Percentiles rank a stretch among this genome's conserved stretches.
Conservation (phyloP, 2,797 vertebrate genomes). For the Phataginus tricuspis region DNA sequence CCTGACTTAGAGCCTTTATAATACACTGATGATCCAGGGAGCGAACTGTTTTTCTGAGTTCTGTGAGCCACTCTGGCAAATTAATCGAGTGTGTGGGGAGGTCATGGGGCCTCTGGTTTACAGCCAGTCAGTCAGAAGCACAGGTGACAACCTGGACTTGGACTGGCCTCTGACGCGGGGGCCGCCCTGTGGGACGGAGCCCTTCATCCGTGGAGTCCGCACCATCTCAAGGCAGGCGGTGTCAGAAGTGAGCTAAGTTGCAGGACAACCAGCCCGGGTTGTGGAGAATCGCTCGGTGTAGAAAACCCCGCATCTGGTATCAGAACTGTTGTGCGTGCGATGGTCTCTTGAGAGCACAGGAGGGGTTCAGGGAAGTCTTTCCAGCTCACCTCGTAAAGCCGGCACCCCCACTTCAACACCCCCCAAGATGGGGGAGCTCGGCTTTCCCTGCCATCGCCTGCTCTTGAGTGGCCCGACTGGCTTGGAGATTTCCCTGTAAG, state of each 20-base stretch:
- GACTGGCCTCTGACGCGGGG: not conserved
- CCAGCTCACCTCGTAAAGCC: not conserved
- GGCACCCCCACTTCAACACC: rapidly evolving
- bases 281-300: rapidly evolving
- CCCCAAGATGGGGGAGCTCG: rapidly evolving
- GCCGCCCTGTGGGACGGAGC: not conserved
- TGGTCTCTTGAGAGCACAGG: not conserved
- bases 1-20: rapidly evolving
- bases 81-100: rapidly evolving
- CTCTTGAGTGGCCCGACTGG: not conserved
- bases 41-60: rapidly evolving
- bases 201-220: rapidly evolving
- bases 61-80: too few species aligned
- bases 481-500: too few species aligned
- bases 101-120: rapidly evolving
- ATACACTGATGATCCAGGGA: rapidly evolving
- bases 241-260: rapidly evolving
- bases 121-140: not conserved
- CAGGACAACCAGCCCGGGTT: too few species aligned
- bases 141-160: too few species aligned
- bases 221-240: rapidly evolving
- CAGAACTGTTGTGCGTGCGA: too few species aligned
- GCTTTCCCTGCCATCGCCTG: not conserved
- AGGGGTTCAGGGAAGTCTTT: not conserved
- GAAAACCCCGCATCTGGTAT: rapidly evolving